Evolutionary conservation across 2,113 vertebrate species (phyloP).

Genomic region (Oxygymnocypris stewartii): DNA sequence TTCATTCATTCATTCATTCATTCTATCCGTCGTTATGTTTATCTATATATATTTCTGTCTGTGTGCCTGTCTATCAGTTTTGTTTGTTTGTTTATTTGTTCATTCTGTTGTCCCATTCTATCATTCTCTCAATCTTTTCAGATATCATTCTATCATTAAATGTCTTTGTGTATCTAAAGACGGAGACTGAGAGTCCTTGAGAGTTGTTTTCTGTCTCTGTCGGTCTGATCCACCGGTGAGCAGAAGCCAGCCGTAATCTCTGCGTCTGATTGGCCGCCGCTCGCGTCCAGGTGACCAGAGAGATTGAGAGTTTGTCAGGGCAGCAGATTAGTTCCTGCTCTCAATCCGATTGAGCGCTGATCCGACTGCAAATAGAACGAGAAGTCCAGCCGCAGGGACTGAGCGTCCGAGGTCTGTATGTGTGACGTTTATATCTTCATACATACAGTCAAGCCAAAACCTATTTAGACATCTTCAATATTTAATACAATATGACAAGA

Average conservation of each 20-base stretch:
- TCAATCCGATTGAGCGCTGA: constrained; percentile 56
- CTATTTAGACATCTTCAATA: too few species aligned
- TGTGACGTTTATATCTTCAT: not conserved
- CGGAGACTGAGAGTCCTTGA: not conserved
- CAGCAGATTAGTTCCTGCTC: constrained; percentile 44
- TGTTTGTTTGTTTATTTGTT: not conserved
- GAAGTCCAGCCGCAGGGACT: not conserved
- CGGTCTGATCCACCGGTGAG: not conserved
- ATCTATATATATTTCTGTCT: not conserved
- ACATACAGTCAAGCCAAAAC: too few species aligned
- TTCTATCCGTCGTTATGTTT: not conserved
- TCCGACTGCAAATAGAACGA: constrained; percentile 52
- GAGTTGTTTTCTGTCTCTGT: not conserved
- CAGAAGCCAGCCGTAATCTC: constrained; percentile 25
- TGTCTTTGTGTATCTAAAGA: not conserved
- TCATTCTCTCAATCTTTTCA: too few species aligned
- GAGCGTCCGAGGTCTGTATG: constrained; percentile 18
- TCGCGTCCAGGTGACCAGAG: not conserved
- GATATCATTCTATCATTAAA: not conserved
- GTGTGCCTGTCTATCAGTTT: not conserved
- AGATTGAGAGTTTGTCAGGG: not conserved
- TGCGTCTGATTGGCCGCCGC: constrained; percentile 37
- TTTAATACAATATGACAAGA: too few species aligned
- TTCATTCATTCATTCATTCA: too few species aligned
- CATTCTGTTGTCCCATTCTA: too few species aligned